Evolutionary conservation across 2,797 vertebrate genomes (phyloP), one percentile per base, ranked within the genome.

Genomic region (Bradypodion pumilum): DNA sequence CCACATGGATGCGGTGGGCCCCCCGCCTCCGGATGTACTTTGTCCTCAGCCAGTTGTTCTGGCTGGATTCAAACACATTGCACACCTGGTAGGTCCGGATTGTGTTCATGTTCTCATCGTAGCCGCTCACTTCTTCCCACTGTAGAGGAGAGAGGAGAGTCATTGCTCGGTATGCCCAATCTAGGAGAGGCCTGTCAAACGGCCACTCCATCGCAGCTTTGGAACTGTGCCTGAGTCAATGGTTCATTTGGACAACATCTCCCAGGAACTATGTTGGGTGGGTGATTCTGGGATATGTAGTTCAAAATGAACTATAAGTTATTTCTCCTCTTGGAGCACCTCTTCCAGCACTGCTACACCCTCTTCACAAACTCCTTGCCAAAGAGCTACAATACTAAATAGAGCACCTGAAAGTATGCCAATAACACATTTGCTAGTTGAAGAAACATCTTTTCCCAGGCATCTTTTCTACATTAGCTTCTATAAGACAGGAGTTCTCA

Each of bases 111-210:
- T 98, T 97, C 94, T 99, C 98, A 0, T 99, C 98, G 8, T 99
- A 99, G 72, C 98, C 98, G 0, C 98, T 99, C 89, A 99, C 98
- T 91, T 99, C 98, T 94, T 99, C 98, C 98, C 98, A 99, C 98
- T 99, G 94, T 0, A 1, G 90, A 86, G 70, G 56, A 79, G 72
- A 95, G 82, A 92, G 37, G 88, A 62, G 59, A 46, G 75, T 72
- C 37, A 78, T 37, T 19, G 66, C 23, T 68, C 7, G 4, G 46
- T 6, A 35, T 25, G 19, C 19, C n/a, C 25, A 52, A 4, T 25
- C 69, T 59, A 5, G 2, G 44, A 63, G 27, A 13, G 4, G 6
- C 44, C 42, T 10, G 1, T 12, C 15, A n/a, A 62, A 27, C 35
- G 52, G 21, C 4, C 29, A 1, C 23, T 4, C 6, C n/a, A 32